Percentiles rank a stretch among this genome's conserved stretches.
Conservation (phyloP, 1,140 invertebrate genomes). For the Trachelipus rathkii region DNA sequence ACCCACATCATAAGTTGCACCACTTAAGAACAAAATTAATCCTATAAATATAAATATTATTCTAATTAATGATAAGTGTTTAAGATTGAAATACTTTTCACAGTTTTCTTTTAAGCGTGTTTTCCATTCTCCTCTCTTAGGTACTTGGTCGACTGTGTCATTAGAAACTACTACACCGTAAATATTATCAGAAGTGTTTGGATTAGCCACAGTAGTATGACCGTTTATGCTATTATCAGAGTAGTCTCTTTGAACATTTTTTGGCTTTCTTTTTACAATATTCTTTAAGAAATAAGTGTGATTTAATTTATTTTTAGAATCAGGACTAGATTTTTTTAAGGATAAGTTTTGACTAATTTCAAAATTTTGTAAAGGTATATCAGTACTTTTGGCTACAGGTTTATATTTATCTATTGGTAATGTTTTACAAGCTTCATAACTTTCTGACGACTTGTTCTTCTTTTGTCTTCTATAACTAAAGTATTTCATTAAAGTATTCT, state of each 20-base stretch:
- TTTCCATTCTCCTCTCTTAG: conserved; percentile 9
- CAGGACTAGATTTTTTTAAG: background rate
- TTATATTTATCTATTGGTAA: background rate
- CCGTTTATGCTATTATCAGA: conserved; percentile 17
- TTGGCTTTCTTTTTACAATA: background rate
- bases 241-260: background rate
- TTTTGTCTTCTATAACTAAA: conserved; percentile 31
- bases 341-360: background rate
- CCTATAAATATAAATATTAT: conserved; percentile 31
- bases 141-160: background rate
- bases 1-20: conserved; percentile 40
- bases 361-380: background rate
- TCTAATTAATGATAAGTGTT: conserved; percentile 27
- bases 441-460: conserved; percentile 29
- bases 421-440: conserved; percentile 13
- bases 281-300: background rate
- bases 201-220: background rate
- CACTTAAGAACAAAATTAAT: conserved; percentile 32
- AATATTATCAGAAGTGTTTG: background rate
- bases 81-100: conserved; percentile 26
- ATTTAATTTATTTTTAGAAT: background rate
- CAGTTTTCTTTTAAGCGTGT: conserved; percentile 19
- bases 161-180: background rate
- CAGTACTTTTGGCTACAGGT: background rate
- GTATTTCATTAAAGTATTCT: conserved; percentile 26